Base-by-base conservation (phyloP, 2,113 vertebrate species). In the Cyrtonyx montezumae region DNA sequence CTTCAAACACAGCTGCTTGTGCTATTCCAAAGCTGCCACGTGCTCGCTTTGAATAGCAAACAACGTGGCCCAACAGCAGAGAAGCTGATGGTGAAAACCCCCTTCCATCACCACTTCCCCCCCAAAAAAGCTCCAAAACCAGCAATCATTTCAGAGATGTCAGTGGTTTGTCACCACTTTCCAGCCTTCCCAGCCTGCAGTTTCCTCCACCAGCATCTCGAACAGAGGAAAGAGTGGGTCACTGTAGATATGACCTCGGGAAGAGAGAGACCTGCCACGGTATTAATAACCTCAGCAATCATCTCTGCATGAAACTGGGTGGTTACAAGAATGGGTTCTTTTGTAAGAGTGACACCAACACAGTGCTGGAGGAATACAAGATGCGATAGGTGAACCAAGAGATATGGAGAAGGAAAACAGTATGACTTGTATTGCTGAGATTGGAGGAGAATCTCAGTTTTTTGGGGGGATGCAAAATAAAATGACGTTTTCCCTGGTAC, bases 21-120 rank as follows among this genome's bases (percentile, higher is more conserved):
- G 21, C 42, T 74, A 3, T 83, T 76, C 1, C 2, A 51, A 91
- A 85, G 37, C 63, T 70, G 61, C 49, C 59, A 34, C 1, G 0
- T 0, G 0, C 65, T 55, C 28, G 9, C 4, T 7, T 18, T 43
- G 28, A 63, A 28, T 3, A 0, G 37, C 19, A 49, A 74, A 30
- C 0, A 1, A 28, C 1, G 1, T 16, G 56, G 71, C 36, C 78
- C 79, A 75, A 28, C 51, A 34, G 14, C 0, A 0, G 21, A 48
- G 82, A 56, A 79, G 28, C 70, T 63, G 25, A 9, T 63, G 61
- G 37, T 40, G 61, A 82, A 80, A 86, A 19, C 4, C 32, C 62
- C 21, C 32, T 90, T 45, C 56, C 23, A 45, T 87, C 5, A 3
- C 40, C 5, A 1, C n/a, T 37, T 32, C n/a, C 85, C 79, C n/a